Evolutionary conservation across 2,888 invertebrate genomes (phyloP), one percentile per base, ranked within the genome.

Genomic region (Eilema sororculum): DNA sequence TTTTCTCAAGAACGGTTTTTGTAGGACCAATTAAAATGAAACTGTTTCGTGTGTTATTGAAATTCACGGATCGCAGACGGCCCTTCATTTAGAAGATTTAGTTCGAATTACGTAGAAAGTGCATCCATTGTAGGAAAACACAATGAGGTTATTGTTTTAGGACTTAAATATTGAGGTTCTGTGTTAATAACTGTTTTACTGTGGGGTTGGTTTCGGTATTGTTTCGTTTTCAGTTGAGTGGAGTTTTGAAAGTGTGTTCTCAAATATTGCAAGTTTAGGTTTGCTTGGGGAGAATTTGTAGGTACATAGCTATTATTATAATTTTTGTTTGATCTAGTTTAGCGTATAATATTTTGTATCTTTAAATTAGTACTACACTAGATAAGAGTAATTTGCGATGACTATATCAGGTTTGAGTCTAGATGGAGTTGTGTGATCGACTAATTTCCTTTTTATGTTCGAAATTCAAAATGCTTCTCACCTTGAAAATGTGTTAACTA

Each of bases 91-190:
- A 78, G 87, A 87, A 87, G 89, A 89, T 91, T 93, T 90, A 86
- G 90, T 87, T 76, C 86, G 91, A 90, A 92, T 93, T 91, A 88
- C 87, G 83, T 87, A 85, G 86, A 89, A 93, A 93, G 90, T 88
- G 85, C 74, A 76, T 68, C 84, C 82, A 88, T 92, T 93, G 91
- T 94, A 84, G 71, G 86, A 84, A 84, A 90, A 92, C 91, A 94
- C 94, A 94, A 94, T 93, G 85, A 86, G 65, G 87, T 81, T 41
- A 90, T 93, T 94, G 93, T 93, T 86, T 83, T 81, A 84, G 87
- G 85, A 86, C 86, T 90, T 87, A 87, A 87, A 88, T 87, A 85
- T 85, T 78, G 83, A 82, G 82, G 85, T 87, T 87, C 87, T 88
- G 79, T 81, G 77, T 82, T 82, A 76, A 77, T 80, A 82, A 77